Base-by-base conservation (phyloP, 2,797 vertebrate genomes). In the Tokudaia muenninki region DNA sequence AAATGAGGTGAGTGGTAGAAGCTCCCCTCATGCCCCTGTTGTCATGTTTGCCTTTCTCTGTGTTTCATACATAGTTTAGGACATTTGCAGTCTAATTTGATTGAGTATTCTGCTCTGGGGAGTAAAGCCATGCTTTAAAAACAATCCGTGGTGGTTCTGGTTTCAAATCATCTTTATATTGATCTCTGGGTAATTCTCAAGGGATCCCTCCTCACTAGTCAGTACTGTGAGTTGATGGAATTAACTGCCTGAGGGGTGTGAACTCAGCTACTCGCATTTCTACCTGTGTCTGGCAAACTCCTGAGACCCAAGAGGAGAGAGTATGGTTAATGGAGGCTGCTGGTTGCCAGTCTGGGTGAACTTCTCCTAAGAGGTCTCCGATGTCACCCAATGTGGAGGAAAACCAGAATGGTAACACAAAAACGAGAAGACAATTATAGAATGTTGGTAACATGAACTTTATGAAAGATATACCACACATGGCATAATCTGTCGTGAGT, bases 81-180 rank as follows among this genome's bases (percentile, higher is more conserved):
- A 50, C 41, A 22, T 1, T 50, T 50, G 21, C 41, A 55, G 34
- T 65, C 77, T 94, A 93, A 95, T 89, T 92, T 57, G 41, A 88
- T 92, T 55, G 37, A 70, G 47, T 11, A 63, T 75, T 93, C 95
- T 95, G 59, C 88, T 96, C 29, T 47, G 89, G 83, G 94, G 41
- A 95, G 93, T 92, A 94, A 94, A 84, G 52, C 72, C 21, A 24
- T 22, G 80, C 80, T 96, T 82, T n/a, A 77, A 41, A 91, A 89
- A 31, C 34, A 79, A 81, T 31, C 17, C 74, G 4, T 81, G 61
- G 59, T 94, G 65, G 77, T 29, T 95, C 80, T 78, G 83, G 50
- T 90, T 97, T 96, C 89, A 94, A 92, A 81, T 96, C 59, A 91
- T 31, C 86, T 94, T 96, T 65, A 6, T 94, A 92, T 78, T 78